These are phyloP conservation scores for Stenichneumon culpator DNA, from an alignment of 2,888 invertebrate genomes.

Conservation along the genomic window DNA sequence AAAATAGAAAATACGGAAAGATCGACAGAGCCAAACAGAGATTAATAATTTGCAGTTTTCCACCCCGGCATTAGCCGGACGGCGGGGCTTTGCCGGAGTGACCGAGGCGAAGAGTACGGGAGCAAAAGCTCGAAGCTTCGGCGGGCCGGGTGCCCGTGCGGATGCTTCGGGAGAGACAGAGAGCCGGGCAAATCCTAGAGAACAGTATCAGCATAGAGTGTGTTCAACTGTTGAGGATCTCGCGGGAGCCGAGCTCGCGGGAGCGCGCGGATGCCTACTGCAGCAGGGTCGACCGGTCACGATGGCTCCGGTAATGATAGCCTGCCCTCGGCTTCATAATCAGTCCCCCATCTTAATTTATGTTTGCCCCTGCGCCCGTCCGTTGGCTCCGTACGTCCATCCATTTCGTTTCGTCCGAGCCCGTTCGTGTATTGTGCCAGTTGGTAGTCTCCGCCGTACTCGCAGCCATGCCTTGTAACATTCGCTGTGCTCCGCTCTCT, in stretches of 20 bases:
- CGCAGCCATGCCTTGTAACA: not conserved
- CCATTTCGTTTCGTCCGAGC: conserved; percentile 65
- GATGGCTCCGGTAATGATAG: conserved; percentile 84
- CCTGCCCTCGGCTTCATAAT: conserved; percentile 84
- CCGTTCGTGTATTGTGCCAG: conserved; percentile 69
- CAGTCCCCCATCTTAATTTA: conserved; percentile 85
- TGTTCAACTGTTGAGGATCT: conserved; percentile 21
- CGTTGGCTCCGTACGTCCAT: conserved; percentile 73
- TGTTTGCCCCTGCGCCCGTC: conserved; percentile 83
- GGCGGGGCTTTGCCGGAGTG: conserved; percentile 45
- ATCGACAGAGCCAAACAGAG: conserved; percentile 73
- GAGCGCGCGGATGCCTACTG: conserved; percentile 76
- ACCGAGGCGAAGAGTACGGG: conserved; percentile 40
- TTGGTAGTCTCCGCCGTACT: conserved; percentile 71
- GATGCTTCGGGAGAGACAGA: not conserved
- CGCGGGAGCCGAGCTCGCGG: conserved; percentile 56
- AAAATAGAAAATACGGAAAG: conserved; percentile 42
- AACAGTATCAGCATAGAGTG: conserved; percentile 29
- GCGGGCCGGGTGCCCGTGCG: not conserved
- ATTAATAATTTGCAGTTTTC: conserved; percentile 83
- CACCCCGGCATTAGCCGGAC: conserved; percentile 81
- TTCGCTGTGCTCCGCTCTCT: conserved; percentile 16
- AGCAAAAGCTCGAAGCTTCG: conserved; percentile 34
- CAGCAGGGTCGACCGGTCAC: conserved; percentile 84
- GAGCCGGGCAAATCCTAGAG: not conserved